A percentile compares a stretch with the other conserved stretches of the same genome.
phyloP scores from a whole-genome alignment of 2,888 invertebrate species.

The Stenichneumon culpator region DNA sequence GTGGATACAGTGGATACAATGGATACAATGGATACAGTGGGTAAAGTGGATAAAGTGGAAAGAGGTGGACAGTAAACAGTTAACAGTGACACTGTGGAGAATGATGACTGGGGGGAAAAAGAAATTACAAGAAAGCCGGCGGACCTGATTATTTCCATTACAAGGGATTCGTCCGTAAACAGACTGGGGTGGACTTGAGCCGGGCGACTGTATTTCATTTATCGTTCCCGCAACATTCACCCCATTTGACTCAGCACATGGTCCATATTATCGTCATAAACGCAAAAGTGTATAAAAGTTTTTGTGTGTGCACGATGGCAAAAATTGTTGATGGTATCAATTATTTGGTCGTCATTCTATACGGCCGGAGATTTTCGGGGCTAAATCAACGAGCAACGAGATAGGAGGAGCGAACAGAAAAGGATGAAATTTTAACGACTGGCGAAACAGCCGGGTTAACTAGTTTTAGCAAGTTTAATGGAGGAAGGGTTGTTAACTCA shows the following conservation, averaged over 20 bases:
- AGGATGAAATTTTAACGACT: slow-evolving; percentile 63
- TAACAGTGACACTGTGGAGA: not conserved
- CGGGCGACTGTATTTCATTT: not conserved
- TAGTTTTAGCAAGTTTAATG: slow-evolving; percentile 56
- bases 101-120: not conserved
- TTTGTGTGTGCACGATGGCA: not conserved
- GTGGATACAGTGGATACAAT: not conserved
- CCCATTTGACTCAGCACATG: not conserved
- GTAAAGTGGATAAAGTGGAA: not conserved
- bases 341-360: not conserved
- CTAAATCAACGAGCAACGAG: slow-evolving; percentile 26
- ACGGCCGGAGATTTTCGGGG: slow-evolving; percentile 27
- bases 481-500: slow-evolving; percentile 45
- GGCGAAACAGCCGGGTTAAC: slow-evolving; percentile 54
- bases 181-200: too few species aligned
- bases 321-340: not conserved
- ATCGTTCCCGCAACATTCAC: not conserved
- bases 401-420: not conserved
- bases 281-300: not conserved
- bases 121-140: not conserved
- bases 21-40: too few species aligned
- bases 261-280: not conserved
- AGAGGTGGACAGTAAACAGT: not conserved
- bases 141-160: not conserved
- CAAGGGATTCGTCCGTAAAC: not conserved